Evolutionary conservation across 1,140 invertebrate species (phyloP).

Genomic region (Nasonia longicornis): DNA sequence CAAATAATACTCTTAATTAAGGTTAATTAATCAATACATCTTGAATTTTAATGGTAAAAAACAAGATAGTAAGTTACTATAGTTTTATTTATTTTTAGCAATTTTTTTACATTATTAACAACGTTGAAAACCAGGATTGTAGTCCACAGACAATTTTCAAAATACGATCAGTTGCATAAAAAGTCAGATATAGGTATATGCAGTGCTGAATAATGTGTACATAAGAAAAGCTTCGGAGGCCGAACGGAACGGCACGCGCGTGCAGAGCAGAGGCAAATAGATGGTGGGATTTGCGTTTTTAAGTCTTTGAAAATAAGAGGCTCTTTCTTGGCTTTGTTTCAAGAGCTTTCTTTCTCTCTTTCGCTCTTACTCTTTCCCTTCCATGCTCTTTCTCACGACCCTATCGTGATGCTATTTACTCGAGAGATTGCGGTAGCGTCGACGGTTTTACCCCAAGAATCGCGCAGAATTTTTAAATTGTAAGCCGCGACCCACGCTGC

Average conservation of each 20-base stretch:
- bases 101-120: too few relatives aligned
- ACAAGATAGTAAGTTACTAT: too few relatives aligned
- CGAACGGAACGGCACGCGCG: not conserved
- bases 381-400: slow-evolving; percentile 3
- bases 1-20: too few relatives aligned
- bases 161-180: too few relatives aligned
- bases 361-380: slow-evolving; percentile 3
- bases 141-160: too few relatives aligned
- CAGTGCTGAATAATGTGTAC: not conserved
- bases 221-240: not conserved
- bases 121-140: too few relatives aligned
- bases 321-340: slow-evolving; percentile 36
- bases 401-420: slow-evolving; percentile 4
- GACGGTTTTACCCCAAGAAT: not conserved
- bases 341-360: slow-evolving; percentile 20
- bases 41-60: too few relatives aligned
- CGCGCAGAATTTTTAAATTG: slow-evolving; percentile 19
- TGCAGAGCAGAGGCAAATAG: not conserved
- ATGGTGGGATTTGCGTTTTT: slow-evolving; percentile 22
- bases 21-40: too few relatives aligned
- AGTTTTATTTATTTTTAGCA: too few relatives aligned
- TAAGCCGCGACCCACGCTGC: not conserved
- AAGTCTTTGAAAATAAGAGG: slow-evolving; percentile 34
- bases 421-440: slow-evolving; percentile 16
- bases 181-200: too few relatives aligned